These are phyloP conservation scores for Lysiphlebus fabarum DNA, from an alignment of 1,140 invertebrate species.

Conservation along the genomic window DNA sequence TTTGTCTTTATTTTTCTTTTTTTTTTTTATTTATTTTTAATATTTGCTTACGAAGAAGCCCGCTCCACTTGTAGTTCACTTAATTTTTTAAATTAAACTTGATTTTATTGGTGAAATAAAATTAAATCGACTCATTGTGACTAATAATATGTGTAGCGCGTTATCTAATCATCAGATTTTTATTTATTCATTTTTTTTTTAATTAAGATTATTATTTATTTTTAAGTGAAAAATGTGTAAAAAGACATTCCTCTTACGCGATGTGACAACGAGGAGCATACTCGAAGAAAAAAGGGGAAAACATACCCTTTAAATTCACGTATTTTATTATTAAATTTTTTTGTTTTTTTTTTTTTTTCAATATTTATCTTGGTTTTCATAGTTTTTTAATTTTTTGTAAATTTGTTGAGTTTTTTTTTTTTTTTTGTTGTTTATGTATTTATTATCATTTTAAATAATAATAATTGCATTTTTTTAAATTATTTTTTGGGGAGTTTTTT, in stretches of 20 bases:
- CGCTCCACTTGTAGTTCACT: constrained; percentile 15
- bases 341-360: constrained; percentile 25
- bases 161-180: constrained; percentile 45
- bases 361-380: constrained; percentile 15
- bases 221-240: constrained; percentile 53
- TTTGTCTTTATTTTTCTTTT: constrained; percentile 33
- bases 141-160: constrained; percentile 37
- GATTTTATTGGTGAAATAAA: too few species aligned
- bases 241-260: constrained; percentile 48
- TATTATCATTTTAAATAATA: constrained; percentile 24
- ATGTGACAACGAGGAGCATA: constrained; percentile 45
- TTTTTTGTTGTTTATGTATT: constrained; percentile 9
- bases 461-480: constrained; percentile 34
- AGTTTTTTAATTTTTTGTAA: constrained; percentile 19
- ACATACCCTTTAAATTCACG: constrained; percentile 20
- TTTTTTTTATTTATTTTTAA: constrained; percentile 28
- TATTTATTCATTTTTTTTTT: constrained; percentile 29
- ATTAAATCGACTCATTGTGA: constrained; percentile 24
- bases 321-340: constrained; percentile 15
- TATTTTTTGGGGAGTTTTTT: constrained; percentile 19
- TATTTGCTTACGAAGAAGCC: constrained; percentile 31
- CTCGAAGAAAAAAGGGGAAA: constrained; percentile 9
- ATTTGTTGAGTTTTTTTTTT: constrained; percentile 2
- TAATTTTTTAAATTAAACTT: too few species aligned
- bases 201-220: constrained; percentile 7